phyloP scores from a whole-genome alignment of 1,140 invertebrate genomes.

The Micrasema minimum region DNA sequence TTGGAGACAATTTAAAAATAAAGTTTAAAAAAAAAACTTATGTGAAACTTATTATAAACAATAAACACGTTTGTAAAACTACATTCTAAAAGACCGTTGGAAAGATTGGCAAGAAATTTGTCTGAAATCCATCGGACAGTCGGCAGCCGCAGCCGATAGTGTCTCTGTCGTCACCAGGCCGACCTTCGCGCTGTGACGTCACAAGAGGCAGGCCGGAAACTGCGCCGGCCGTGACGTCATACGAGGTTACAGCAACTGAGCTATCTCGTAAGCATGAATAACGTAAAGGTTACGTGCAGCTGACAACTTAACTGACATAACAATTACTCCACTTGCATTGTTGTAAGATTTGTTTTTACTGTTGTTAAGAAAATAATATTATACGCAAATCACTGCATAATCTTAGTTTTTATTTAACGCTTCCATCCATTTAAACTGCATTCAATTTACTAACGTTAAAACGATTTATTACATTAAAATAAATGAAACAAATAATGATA shows the following conservation, averaged over 20 bases:
- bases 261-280: slow-evolving; percentile 9
- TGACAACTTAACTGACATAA: neutral
- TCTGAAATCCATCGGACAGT: neutral
- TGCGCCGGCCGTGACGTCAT: slow-evolving; percentile 19
- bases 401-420: too few relatives aligned
- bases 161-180: neutral
- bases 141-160: neutral
- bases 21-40: too few relatives aligned
- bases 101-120: too few relatives aligned
- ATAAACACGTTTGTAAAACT: too few relatives aligned
- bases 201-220: slow-evolving; percentile 31
- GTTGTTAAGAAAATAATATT: neutral
- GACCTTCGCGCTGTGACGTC: slow-evolving; percentile 18
- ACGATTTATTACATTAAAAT: too few relatives aligned
- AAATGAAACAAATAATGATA: too few relatives aligned
- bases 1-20: too few relatives aligned
- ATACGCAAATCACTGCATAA: too few relatives aligned
- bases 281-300: neutral
- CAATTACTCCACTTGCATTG: neutral
- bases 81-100: too few relatives aligned
- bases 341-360: neutral
- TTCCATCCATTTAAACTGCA: too few relatives aligned
- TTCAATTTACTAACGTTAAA: too few relatives aligned
- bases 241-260: neutral
- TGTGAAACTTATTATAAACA: too few relatives aligned